These are phyloP conservation scores for Macaca nemestrina DNA, from an alignment of 2,113 vertebrate species.

Conservation along the genomic window DNA sequence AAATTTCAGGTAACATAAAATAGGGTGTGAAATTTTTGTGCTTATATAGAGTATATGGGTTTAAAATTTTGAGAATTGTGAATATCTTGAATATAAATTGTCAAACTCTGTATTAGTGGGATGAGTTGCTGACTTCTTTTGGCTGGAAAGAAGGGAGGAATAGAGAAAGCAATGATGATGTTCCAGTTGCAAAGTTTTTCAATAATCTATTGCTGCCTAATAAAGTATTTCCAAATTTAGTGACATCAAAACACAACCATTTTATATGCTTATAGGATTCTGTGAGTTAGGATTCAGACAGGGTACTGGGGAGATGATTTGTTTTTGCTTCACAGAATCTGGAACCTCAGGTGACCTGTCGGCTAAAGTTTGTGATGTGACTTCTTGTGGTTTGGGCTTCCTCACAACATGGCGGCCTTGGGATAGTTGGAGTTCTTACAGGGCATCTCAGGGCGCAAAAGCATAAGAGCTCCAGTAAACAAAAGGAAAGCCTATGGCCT, in stretches of 20 bases:
- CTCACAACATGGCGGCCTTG: accelerated
- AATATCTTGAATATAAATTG: neutral
- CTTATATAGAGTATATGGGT: neutral
- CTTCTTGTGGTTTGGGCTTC: neutral
- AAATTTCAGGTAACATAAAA: neutral
- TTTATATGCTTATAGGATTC: neutral
- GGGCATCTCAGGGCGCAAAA: neutral
- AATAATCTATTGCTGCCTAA: neutral
- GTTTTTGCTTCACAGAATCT: neutral
- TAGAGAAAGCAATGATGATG: neutral
- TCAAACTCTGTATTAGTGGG: no score
- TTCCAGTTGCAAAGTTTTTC: neutral
- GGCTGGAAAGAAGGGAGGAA: neutral
- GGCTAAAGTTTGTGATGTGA: neutral
- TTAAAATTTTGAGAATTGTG: neutral
- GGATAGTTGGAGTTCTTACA: accelerated
- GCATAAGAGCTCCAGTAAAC: accelerated
- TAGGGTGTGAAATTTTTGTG: neutral
- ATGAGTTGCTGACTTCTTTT: neutral
- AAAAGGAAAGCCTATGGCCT: neutral
- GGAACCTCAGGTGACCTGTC: neutral
- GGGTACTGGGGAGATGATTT: no score
- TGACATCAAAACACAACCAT: neutral
- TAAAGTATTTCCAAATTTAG: neutral
- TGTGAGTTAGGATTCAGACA: neutral